Conservation (phyloP, 2,797 vertebrate species). For the Anolis apletophallus region DNA sequence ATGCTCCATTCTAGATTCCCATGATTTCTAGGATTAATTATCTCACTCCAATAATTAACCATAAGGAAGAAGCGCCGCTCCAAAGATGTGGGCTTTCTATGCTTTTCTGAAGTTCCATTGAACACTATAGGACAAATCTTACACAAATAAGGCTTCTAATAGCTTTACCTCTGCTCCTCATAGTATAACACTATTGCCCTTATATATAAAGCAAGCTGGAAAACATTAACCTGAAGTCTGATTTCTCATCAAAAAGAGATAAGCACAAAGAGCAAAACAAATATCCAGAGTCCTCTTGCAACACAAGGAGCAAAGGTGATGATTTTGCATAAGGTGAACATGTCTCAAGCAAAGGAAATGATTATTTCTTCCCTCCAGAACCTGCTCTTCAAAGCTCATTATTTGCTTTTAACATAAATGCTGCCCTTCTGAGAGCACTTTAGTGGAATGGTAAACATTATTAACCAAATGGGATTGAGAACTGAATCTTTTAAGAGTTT, state of each 20-base stretch:
- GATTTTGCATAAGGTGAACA: background rate
- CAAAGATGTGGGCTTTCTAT: background rate
- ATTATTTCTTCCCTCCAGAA: constrained; percentile 16
- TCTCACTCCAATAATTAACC: background rate
- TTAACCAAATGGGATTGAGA: constrained; percentile 11
- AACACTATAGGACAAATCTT: constrained; percentile 10
- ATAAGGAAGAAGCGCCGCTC: background rate
- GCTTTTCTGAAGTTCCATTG: background rate
- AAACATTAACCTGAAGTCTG: constrained; percentile 31
- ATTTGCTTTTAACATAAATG: constrained; percentile 14
- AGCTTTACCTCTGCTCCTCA: constrained; percentile 50
- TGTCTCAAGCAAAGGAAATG: constrained; percentile 7
- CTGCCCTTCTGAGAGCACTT: background rate
- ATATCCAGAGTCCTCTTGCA: constrained; percentile 19
- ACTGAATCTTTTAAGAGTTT: background rate
- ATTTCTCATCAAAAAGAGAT: constrained; percentile 44
- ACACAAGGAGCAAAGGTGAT: constrained; percentile 15
- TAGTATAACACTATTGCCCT: constrained; percentile 17
- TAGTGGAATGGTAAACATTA: background rate
- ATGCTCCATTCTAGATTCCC: background rate
- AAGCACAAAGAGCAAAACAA: constrained; percentile 32
- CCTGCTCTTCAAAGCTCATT: background rate
- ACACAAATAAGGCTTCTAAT: background rate
- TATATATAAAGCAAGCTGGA: constrained; percentile 26
- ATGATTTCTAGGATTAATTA: background rate